phyloP scores from a whole-genome alignment of 2,888 invertebrate genomes.

The Rugalucina vietnamica region DNA sequence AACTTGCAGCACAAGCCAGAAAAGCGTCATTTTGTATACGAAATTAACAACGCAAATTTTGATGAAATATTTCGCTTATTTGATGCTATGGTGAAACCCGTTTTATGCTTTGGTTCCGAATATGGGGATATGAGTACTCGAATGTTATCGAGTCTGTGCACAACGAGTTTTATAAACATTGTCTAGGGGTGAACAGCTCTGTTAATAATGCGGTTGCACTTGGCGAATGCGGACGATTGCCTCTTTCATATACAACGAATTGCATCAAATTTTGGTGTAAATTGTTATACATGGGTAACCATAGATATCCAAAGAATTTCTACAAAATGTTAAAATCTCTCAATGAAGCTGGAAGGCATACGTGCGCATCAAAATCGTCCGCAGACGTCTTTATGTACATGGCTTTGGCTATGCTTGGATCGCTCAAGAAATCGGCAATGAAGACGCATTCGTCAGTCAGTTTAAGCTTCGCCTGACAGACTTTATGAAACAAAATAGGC shows the following conservation, averaged over 20 bases:
- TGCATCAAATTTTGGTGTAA: background rate
- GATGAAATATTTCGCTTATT: conserved; percentile 7
- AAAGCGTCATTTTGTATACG: background rate
- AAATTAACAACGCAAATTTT: background rate
- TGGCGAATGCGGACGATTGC: background rate
- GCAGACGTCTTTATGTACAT: background rate
- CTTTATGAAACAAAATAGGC: background rate
- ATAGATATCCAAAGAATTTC: background rate
- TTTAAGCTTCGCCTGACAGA: background rate
- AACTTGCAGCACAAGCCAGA: background rate
- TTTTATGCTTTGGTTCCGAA: background rate
- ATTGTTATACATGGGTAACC: background rate
- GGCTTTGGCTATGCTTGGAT: background rate
- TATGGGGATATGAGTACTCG: conserved; percentile 1
- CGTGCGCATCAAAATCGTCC: background rate
- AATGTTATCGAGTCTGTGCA: background rate
- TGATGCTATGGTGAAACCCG: background rate
- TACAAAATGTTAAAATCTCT: background rate
- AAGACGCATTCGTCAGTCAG: background rate
- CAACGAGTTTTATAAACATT: background rate
- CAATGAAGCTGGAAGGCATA: background rate
- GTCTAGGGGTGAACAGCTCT: background rate
- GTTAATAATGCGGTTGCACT: background rate
- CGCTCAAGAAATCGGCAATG: background rate
- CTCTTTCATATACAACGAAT: background rate